These are phyloP conservation scores for Hipposideros larvatus DNA, from an alignment of 2,797 vertebrate species.

Conservation along the genomic window DNA sequence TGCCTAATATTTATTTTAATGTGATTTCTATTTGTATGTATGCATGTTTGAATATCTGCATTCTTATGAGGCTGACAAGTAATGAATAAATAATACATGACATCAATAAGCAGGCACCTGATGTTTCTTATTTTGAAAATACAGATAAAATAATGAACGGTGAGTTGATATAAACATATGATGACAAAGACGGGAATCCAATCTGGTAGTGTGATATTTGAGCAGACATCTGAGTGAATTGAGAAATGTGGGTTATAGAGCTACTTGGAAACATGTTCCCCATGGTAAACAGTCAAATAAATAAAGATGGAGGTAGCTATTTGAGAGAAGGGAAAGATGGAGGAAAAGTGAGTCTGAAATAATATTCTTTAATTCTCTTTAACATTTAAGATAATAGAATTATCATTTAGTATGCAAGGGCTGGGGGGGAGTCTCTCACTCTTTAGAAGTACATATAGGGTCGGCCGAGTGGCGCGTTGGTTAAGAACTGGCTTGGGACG, in stretches of 20 bases:
- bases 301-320: neutral
- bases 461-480: no score
- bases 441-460: neutral
- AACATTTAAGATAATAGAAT: neutral
- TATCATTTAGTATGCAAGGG: neutral
- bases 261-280: neutral
- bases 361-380: neutral
- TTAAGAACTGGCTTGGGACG: no score
- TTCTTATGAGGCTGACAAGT: neutral
- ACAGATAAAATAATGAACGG: neutral
- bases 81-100: neutral
- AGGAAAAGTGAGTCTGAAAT: neutral
- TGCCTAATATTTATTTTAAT: neutral
- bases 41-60: neutral
- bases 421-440: neutral
- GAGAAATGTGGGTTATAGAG: neutral
- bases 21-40: neutral
- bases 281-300: neutral
- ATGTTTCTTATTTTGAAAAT: slow-evolving; percentile 27
- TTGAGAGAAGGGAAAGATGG: neutral
- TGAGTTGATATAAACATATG: neutral
- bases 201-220: neutral
- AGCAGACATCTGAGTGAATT: neutral
- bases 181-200: neutral
- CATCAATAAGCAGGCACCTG: neutral